Conservation (phyloP, 1,140 invertebrate species). For the Drosophila setifemur region DNA sequence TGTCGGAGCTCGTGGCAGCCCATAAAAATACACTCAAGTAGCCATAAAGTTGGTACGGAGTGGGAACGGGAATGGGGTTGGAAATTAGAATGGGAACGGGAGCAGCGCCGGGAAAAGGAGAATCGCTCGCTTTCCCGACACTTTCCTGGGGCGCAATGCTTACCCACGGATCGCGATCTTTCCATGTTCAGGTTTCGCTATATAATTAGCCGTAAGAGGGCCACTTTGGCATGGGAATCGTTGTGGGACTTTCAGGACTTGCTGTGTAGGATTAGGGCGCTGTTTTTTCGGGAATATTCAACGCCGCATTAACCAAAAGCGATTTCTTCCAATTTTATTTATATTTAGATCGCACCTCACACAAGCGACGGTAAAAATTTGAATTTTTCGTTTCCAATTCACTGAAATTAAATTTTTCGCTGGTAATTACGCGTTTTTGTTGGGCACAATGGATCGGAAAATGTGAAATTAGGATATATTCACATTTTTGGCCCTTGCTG, state of each 20-base stretch:
- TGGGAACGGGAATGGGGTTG: neutral
- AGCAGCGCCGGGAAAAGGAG: constrained; percentile 24
- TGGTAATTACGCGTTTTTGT: constrained; percentile 29
- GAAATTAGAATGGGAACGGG: too few species aligned
- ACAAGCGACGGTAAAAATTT: constrained; percentile 27
- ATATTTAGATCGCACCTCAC: constrained; percentile 58
- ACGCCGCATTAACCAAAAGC: constrained; percentile 35
- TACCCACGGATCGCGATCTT: constrained; percentile 61
- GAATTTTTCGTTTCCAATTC: constrained; percentile 17
- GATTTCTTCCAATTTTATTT: constrained; percentile 38
- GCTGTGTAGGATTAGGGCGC: constrained; percentile 37
- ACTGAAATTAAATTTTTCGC: constrained; percentile 13
- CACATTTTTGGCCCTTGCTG: constrained; percentile 25
- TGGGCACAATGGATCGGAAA: constrained; percentile 33
- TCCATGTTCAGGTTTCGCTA: constrained; percentile 70
- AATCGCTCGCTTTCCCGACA: constrained; percentile 19
- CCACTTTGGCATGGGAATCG: constrained; percentile 49
- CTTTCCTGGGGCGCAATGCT: constrained; percentile 14
- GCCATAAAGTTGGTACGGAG: constrained; percentile 24
- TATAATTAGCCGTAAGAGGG: constrained; percentile 75
- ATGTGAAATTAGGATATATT: constrained; percentile 36
- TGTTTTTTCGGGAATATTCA: constrained; percentile 15
- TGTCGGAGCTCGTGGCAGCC: constrained; percentile 37
- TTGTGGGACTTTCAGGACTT: constrained; percentile 48
- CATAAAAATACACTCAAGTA: constrained; percentile 71